A percentile compares a stretch with the other conserved stretches of the same genome.
Conservation (phyloP, 1,140 invertebrate genomes). For the Lepidurus packardi region DNA sequence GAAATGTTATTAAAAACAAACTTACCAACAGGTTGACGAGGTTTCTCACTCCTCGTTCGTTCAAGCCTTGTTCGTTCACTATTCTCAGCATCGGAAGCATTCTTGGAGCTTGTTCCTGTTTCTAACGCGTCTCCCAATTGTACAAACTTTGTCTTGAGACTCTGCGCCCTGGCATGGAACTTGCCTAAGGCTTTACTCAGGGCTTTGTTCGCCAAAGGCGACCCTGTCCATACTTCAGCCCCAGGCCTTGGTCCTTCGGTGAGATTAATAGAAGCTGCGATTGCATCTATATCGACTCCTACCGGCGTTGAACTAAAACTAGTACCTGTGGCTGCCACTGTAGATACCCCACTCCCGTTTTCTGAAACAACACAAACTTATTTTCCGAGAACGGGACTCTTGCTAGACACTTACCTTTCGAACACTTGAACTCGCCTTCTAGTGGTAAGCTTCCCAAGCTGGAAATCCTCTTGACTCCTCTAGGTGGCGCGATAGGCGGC, state of each 20-base stretch:
- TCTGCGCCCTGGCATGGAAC: slow-evolving; percentile 31
- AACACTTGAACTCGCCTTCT: neutral
- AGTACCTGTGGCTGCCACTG: slow-evolving; percentile 3
- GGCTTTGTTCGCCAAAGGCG: slow-evolving; percentile 27
- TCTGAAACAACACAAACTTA: neutral
- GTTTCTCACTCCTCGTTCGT: neutral
- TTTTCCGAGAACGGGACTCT: too few relatives aligned
- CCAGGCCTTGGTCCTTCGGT: neutral
- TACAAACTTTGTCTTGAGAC: slow-evolving; percentile 32
- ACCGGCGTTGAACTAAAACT: neutral
- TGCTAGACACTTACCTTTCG: neutral
- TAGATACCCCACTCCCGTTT: neutral
- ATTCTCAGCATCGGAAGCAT: slow-evolving; percentile 22
- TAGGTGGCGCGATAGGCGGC: slow-evolving; percentile 28
- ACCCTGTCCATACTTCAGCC: neutral
- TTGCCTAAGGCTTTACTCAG: slow-evolving; percentile 33
- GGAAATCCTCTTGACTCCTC: slow-evolving; percentile 12
- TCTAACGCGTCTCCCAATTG: slow-evolving; percentile 28
- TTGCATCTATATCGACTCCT: slow-evolving; percentile 30
- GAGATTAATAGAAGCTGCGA: slow-evolving; percentile 28
- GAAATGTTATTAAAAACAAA: too few relatives aligned
- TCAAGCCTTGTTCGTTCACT: neutral
- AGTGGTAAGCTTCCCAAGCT: slow-evolving; percentile 20
- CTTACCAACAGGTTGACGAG: slow-evolving; percentile 23
- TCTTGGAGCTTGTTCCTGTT: neutral